Evolutionary conservation across 2,888 invertebrate species (phyloP), one percentile per base, ranked within the genome.

Genomic region (Trichacis sp.): DNA sequence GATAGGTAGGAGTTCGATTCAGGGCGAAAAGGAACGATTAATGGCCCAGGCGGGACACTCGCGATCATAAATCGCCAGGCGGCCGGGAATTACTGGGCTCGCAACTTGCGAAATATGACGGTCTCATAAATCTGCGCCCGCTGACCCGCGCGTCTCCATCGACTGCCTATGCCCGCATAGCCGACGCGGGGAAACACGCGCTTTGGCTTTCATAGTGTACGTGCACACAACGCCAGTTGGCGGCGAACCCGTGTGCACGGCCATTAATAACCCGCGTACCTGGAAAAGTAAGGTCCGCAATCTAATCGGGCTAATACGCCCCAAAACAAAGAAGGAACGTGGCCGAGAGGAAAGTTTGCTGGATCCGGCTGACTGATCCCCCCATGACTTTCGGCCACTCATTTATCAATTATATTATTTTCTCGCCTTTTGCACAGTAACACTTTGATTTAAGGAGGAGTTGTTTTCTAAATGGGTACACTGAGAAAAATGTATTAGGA

Each of bases 81-180:
- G 84, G 85, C 86, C 86, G 86, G 87, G 86, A 87, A 87, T 87
- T 87, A 87, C 87, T 86, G 86, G 24, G 86, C 87, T 85, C 84
- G 87, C 87, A 86, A 86, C 85, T 87, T 86, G 86, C 87, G 86
- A 87, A 87, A 87, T 87, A 87, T 87, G 87, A 87, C 87, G 86
- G 85, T 81, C 85, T 86, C 87, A 86, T 87, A 87, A 87, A 87
- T 87, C 83, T 80, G 78, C 83, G 83, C 76, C 76, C 80, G 84
- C 83, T 79, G 81, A 84, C 82, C 79, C 73, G 76, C 71, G 75
- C 81, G 81, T 78, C 74, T 75, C 78, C 73, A 77, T 75, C 78
- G 76, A 75, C 75, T 72, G 19, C 8, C 46, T 46, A 12, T 3
- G 29, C 20, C 33, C n/a, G n/a, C n/a, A n/a, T n/a, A n/a, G 30